Percentiles rank a stretch among this genome's conserved stretches.
These are phyloP conservation scores for Bombus soroeensis DNA, from an alignment of 1,140 invertebrate genomes.

Conservation along the genomic window DNA sequence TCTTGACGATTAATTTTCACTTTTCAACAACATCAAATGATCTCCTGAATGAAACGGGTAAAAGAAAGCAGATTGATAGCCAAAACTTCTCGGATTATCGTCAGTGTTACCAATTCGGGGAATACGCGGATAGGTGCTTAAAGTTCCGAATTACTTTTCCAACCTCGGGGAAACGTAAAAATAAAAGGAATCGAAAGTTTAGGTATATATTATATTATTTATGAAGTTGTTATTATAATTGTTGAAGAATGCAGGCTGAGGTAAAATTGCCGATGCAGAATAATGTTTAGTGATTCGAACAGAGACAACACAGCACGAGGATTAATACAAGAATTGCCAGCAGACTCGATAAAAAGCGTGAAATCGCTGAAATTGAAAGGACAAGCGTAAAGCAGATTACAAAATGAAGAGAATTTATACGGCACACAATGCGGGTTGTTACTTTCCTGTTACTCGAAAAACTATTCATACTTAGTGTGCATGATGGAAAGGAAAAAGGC, in stretches of 20 bases:
- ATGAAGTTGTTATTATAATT: background rate
- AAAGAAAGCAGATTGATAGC: background rate
- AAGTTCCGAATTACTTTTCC: background rate
- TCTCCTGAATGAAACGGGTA: background rate
- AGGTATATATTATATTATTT: background rate
- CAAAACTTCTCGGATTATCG: background rate
- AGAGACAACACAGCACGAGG: too few relatives aligned
- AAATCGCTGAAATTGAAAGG: slow-evolving; percentile 45
- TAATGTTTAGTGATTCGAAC: background rate
- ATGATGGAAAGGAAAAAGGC: slow-evolving; percentile 12
- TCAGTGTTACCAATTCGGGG: background rate
- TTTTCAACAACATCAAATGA: background rate
- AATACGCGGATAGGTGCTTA: background rate
- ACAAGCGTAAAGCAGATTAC: slow-evolving; percentile 35
- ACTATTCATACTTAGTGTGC: background rate
- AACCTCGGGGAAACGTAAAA: background rate
- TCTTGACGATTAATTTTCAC: background rate
- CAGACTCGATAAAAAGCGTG: background rate
- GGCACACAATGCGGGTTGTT: slow-evolving; percentile 39
- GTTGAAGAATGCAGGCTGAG: background rate
- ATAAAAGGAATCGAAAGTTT: background rate
- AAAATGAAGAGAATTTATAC: slow-evolving; percentile 45
- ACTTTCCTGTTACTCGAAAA: slow-evolving; percentile 26
- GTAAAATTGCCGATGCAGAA: background rate
- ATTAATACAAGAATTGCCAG: background rate